These are phyloP conservation scores for Oenanthe melanoleuca DNA, from an alignment of 2,113 vertebrate species.

Conservation along the genomic window DNA sequence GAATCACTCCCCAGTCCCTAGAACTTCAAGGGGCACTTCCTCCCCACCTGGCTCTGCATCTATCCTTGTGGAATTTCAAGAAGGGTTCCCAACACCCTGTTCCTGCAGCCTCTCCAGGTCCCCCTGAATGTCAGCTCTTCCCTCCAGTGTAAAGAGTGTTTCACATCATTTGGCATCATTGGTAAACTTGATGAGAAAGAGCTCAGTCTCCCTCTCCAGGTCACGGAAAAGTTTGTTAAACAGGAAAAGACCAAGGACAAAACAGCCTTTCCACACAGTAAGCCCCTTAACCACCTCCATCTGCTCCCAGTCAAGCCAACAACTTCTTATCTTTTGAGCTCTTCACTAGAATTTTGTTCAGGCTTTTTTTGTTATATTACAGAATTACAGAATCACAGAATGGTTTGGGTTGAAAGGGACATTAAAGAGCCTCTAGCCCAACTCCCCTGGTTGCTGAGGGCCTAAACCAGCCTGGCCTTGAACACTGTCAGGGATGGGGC, in stretches of 20 bases:
- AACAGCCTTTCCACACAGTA: background rate
- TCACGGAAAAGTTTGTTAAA: background rate
- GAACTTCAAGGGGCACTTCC: background rate
- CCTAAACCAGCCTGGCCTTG: background rate
- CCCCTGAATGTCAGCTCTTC: background rate
- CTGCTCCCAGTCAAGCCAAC: background rate
- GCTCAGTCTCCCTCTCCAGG: background rate
- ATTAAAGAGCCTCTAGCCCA: background rate
- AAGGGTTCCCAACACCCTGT: rapidly evolving
- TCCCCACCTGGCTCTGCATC: background rate
- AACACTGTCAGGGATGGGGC: background rate
- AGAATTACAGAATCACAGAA: background rate
- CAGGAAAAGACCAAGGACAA: background rate
- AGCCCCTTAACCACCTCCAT: background rate
- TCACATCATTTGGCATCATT: background rate
- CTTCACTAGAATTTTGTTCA: background rate
- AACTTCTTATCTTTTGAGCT: background rate
- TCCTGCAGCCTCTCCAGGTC: background rate
- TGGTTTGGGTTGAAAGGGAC: background rate
- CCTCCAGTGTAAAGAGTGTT: rapidly evolving
- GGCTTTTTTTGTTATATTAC: background rate
- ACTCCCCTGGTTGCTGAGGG: background rate
- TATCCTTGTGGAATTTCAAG: background rate
- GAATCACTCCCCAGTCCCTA: background rate
- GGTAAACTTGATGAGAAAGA: background rate